A percentile compares a stretch with the other conserved stretches of the same genome.
These are phyloP conservation scores for Corydoras sp. DNA, from an alignment of 2,113 vertebrate species.

Conservation along the genomic window DNA sequence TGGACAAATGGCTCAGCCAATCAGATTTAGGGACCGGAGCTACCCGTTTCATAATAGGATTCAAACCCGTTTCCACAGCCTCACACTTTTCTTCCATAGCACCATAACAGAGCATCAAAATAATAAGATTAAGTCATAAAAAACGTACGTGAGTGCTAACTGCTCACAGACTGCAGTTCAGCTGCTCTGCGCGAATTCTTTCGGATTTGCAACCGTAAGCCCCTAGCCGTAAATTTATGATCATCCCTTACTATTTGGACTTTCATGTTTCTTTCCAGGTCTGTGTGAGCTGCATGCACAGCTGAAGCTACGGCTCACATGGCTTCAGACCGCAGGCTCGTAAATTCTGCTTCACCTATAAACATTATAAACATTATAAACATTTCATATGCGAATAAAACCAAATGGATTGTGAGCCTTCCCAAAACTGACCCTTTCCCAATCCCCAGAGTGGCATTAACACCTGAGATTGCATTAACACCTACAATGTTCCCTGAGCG, in stretches of 20 bases:
- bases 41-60: too few relatives aligned
- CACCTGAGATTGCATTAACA: neutral
- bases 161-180: too few relatives aligned
- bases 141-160: too few relatives aligned
- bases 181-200: neutral
- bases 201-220: neutral
- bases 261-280: neutral
- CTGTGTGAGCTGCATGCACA: neutral
- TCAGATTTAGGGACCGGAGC: too few relatives aligned
- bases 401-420: neutral
- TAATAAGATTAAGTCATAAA: too few relatives aligned
- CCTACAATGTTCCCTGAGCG: neutral
- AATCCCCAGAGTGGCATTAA: neutral
- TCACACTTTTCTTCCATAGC: too few relatives aligned
- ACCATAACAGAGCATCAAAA: too few relatives aligned
- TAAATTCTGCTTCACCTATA: neutral
- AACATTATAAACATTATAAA: neutral
- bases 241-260: neutral
- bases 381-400: constrained; percentile 11
- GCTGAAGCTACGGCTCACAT: neutral
- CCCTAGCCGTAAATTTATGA: neutral
- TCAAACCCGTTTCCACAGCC: too few relatives aligned
- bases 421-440: neutral
- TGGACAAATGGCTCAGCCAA: too few relatives aligned
- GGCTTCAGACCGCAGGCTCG: neutral